Percentiles rank a stretch among this genome's conserved stretches.
phyloP scores from a whole-genome alignment of 2,797 vertebrate genomes.

The Xerus rutilus region DNA sequence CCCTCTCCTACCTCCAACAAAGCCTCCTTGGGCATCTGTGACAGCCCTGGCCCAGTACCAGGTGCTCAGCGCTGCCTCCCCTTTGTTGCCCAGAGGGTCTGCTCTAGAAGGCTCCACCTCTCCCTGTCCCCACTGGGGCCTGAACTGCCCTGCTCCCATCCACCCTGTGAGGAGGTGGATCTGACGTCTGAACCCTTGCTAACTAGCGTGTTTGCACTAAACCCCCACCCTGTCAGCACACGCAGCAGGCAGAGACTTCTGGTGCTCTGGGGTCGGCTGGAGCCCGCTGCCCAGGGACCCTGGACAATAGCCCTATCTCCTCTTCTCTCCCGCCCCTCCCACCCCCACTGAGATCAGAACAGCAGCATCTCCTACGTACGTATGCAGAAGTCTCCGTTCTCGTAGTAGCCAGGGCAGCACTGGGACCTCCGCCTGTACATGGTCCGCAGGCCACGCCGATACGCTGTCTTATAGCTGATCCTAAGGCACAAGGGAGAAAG shows the following conservation, averaged over 20 bases:
- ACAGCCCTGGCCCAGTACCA: neutral
- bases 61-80: neutral
- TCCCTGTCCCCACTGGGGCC: neutral
- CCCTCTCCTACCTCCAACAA: neutral
- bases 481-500: constrained; percentile 88
- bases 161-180: neutral
- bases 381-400: constrained; percentile 96
- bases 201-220: neutral
- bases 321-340: no score
- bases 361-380: constrained; percentile 88
- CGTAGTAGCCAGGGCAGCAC: constrained; percentile 98
- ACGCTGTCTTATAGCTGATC: constrained; percentile 99
- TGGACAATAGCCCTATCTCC: neutral
- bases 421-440: constrained; percentile 98
- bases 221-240: neutral
- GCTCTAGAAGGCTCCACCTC: neutral
- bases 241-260: neutral
- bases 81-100: neutral
- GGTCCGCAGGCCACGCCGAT: constrained; percentile 96
- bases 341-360: fast-evolving
- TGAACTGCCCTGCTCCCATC: neutral
- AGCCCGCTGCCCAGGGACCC: neutral
- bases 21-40: neutral
- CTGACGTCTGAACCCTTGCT: neutral
- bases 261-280: neutral